Conservation (phyloP, 2,888 invertebrate genomes). For the Luffia ferchaultella region DNA sequence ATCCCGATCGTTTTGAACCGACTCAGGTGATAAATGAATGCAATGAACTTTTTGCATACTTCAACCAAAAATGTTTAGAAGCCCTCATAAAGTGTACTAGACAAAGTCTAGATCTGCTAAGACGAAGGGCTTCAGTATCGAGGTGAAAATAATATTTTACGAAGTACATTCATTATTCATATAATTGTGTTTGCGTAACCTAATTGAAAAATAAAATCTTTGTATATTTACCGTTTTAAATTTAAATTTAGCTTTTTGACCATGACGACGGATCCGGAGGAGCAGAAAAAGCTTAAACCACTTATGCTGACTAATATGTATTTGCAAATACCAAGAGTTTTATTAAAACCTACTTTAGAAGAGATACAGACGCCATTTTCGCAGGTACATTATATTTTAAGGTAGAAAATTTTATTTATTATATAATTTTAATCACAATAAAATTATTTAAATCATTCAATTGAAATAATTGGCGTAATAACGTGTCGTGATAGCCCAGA, state of each 20-base stretch:
- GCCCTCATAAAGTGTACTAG: constrained; percentile 78
- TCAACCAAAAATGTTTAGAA: constrained; percentile 78
- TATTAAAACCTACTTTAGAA: constrained; percentile 71
- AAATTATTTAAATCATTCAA: too few species aligned
- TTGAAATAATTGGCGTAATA: too few species aligned
- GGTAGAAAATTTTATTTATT: too few species aligned
- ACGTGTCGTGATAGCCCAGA: too few species aligned
- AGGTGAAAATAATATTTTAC: constrained; percentile 26
- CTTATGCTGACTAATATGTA: constrained; percentile 71
- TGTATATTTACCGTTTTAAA: background rate
- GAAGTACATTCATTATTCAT: too few species aligned
- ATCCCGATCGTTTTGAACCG: constrained; percentile 66
- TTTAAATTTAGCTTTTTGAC: constrained; percentile 51
- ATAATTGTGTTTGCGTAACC: too few species aligned
- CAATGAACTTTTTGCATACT: constrained; percentile 82
- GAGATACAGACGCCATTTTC: constrained; percentile 75
- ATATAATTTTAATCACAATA: too few species aligned
- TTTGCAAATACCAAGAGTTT: constrained; percentile 70
- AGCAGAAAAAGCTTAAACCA: constrained; percentile 55
- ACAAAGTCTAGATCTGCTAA: constrained; percentile 75
- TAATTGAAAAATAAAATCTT: constrained; percentile 1
- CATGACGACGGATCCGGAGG: constrained; percentile 51
- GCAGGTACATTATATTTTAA: constrained; percentile 39
- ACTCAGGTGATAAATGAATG: constrained; percentile 73
- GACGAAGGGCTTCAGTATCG: constrained; percentile 64